Conservation (phyloP, 2,797 vertebrate genomes). For the Hemibagrus guttatus region DNA sequence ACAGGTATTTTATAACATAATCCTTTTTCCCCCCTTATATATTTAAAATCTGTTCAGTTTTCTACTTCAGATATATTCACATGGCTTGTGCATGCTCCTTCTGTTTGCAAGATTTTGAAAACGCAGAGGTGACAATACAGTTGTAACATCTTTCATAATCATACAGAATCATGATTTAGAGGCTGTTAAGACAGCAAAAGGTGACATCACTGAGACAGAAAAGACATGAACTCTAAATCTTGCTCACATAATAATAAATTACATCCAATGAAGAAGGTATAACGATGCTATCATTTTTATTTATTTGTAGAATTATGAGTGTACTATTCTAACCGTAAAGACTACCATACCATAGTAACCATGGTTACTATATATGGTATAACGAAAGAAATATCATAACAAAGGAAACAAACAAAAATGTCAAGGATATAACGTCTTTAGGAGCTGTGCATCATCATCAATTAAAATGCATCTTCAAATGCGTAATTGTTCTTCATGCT, state of each 20-base stretch:
- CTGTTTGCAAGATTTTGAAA: not conserved
- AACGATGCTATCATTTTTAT: not conserved
- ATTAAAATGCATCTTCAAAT: not conserved
- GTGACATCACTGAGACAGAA: not conserved
- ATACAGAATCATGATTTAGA: not conserved
- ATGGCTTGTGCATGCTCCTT: not conserved
- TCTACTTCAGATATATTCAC: not conserved
- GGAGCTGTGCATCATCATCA: not conserved
- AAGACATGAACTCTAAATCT: not conserved
- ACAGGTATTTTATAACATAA: not conserved
- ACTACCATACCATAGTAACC: not conserved
- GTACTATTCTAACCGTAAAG: not conserved
- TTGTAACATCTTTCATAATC: slow-evolving; percentile 9
- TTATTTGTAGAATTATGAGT: not conserved
- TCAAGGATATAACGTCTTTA: not conserved
- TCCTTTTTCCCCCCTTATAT: not conserved
- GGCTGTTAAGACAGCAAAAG: not conserved
- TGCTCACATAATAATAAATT: not conserved
- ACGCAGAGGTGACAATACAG: no score
- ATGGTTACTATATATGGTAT: not conserved
- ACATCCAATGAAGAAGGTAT: not conserved
- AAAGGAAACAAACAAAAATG: not conserved
- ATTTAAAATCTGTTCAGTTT: not conserved
- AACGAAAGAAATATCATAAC: not conserved
- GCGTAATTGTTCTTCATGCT: not conserved